These are phyloP conservation scores for Apocheima hispidaria DNA, from an alignment of 2,888 invertebrate genomes.

Conservation along the genomic window DNA sequence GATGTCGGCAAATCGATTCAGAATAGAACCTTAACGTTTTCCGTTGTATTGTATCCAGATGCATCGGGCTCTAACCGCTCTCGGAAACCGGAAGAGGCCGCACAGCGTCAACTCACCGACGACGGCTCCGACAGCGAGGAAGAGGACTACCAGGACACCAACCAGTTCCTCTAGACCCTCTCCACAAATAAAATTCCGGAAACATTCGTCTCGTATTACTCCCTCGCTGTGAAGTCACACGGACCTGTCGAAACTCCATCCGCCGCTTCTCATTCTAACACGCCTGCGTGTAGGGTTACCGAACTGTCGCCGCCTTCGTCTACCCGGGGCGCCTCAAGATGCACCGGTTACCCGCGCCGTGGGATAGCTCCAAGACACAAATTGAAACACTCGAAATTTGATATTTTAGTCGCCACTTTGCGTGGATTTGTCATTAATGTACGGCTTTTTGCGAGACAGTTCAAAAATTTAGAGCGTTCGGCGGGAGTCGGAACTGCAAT, in stretches of 20 bases:
- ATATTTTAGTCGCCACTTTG: too few relatives aligned
- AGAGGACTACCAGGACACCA: conserved; percentile 81
- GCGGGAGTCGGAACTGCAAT: too few relatives aligned
- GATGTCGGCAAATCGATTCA: background rate
- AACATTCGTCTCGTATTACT: conserved; percentile 22
- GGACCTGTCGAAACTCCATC: background rate
- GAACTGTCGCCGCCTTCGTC: too few relatives aligned
- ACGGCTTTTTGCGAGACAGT: too few relatives aligned
- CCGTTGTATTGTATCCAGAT: conserved; percentile 60
- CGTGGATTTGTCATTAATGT: too few relatives aligned
- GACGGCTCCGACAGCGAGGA: conserved; percentile 81
- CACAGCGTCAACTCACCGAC: conserved; percentile 81
- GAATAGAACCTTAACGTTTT: background rate
- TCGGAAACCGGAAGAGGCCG: conserved; percentile 70
- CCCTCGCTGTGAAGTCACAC: background rate
- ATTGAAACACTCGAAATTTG: too few relatives aligned
- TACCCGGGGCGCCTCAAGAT: too few relatives aligned
- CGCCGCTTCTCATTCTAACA: background rate
- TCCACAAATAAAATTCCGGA: conserved; percentile 12
- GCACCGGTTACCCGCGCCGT: too few relatives aligned
- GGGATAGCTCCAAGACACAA: too few relatives aligned
- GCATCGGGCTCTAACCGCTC: conserved; percentile 77
- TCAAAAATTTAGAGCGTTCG: too few relatives aligned
- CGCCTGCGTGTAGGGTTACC: background rate
- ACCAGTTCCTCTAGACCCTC: conserved; percentile 71